A percentile compares a stretch with the other conserved stretches of the same genome.
These are phyloP conservation scores for Ispidina picta DNA, from an alignment of 2,797 vertebrate species.

Conservation along the genomic window DNA sequence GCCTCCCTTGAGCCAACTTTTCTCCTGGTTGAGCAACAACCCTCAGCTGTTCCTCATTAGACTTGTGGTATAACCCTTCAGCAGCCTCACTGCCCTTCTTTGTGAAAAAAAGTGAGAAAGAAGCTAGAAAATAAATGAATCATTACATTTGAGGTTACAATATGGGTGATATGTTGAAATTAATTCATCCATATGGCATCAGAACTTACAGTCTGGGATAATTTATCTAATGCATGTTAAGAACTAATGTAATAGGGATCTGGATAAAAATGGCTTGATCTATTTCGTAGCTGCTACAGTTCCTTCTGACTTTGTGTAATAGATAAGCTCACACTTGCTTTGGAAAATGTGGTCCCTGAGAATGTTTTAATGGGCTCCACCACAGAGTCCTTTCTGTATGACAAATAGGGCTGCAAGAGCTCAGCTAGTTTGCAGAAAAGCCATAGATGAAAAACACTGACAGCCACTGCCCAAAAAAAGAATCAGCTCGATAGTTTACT, in stretches of 20 bases:
- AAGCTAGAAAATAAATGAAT: background rate
- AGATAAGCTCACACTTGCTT: background rate
- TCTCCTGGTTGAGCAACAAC: background rate
- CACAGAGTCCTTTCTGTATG: background rate
- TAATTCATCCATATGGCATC: background rate
- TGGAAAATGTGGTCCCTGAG: background rate
- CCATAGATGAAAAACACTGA: conserved; percentile 31
- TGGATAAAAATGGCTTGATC: background rate
- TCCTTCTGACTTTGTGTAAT: background rate
- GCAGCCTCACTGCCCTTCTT: background rate
- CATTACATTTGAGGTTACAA: background rate
- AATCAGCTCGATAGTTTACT: background rate
- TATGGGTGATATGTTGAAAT: background rate
- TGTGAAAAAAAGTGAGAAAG: background rate
- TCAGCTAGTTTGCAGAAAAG: background rate
- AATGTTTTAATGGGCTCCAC: background rate
- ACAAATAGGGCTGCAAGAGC: background rate
- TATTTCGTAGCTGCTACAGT: background rate
- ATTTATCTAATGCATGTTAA: background rate
- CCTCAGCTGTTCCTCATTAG: too few species aligned
- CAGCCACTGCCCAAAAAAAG: conserved; percentile 7
- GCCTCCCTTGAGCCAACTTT: background rate
- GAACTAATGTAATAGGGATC: background rate
- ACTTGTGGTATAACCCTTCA: background rate
- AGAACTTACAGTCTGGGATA: background rate